These are phyloP conservation scores for Tragelaphus buxtoni DNA, from an alignment of 2,113 vertebrate genomes.

Conservation along the genomic window DNA sequence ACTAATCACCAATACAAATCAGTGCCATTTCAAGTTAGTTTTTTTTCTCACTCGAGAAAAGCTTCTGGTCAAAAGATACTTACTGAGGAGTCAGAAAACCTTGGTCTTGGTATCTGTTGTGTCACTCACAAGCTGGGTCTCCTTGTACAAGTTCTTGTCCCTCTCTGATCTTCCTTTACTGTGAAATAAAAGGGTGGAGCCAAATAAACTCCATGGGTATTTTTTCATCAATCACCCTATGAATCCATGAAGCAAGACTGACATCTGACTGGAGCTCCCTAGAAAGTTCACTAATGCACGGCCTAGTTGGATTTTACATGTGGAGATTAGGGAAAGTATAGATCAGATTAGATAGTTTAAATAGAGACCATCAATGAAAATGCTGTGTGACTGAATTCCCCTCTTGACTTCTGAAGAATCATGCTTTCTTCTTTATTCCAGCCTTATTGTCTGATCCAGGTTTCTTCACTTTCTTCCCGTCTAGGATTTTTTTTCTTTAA, in stretches of 20 bases:
- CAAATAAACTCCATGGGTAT: not conserved
- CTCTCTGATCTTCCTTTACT: not conserved
- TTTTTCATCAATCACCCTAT: not conserved
- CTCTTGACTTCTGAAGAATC: not conserved
- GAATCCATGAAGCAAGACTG: not conserved
- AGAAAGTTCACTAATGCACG: not conserved
- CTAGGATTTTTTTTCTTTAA: not conserved
- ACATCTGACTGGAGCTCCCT: not conserved
- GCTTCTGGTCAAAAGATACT: not conserved
- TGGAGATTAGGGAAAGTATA: not conserved
- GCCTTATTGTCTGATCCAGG: not conserved
- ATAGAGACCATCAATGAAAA: not conserved
- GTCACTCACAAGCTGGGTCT: not conserved
- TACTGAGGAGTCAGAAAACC: not conserved
- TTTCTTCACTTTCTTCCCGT: not conserved
- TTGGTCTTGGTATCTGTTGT: not conserved
- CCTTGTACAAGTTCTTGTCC: not conserved
- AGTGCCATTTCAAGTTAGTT: not conserved
- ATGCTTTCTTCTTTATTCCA: not conserved
- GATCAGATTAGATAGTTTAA: not conserved
- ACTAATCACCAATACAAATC: no score
- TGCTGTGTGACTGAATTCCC: not conserved
- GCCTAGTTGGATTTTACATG: not conserved
- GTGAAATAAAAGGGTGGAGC: not conserved
- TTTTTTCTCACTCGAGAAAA: not conserved